These are phyloP conservation scores for Leptinotarsa rubiginosa DNA, from an alignment of 2,888 invertebrate genomes.

Conservation along the genomic window DNA sequence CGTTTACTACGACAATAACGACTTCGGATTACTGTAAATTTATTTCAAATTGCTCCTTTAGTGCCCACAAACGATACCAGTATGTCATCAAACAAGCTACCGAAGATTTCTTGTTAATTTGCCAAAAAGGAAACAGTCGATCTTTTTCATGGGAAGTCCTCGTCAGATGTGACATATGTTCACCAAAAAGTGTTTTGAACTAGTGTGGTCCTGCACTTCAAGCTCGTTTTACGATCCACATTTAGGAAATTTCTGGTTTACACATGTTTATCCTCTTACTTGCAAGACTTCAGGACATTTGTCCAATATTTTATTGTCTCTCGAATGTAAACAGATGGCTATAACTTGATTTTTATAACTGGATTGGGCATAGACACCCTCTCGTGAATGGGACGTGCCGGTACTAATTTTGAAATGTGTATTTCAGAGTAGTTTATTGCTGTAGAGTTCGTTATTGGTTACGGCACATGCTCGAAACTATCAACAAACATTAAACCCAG, in stretches of 20 bases:
- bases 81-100: conserved; percentile 31
- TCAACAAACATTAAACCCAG: conserved; percentile 33
- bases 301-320: conserved; percentile 43
- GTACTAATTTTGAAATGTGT: conserved; percentile 38
- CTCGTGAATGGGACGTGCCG: conserved; percentile 28
- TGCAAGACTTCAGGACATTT: conserved; percentile 35
- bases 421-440: conserved; percentile 41
- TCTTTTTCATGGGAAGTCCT: conserved; percentile 41
- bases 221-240: conserved; percentile 41
- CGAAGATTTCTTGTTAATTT: conserved; percentile 38
- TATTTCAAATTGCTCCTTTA: neutral
- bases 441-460: conserved; percentile 26
- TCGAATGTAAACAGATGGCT: conserved; percentile 41
- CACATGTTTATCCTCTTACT: conserved; percentile 38
- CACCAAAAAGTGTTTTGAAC: conserved; percentile 35
- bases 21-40: too few relatives aligned
- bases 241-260: conserved; percentile 45
- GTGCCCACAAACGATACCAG: conserved; percentile 31
- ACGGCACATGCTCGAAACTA: conserved; percentile 37
- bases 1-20: too few relatives aligned
- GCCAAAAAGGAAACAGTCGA: conserved; percentile 38
- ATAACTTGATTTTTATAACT: conserved; percentile 43
- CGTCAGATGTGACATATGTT: conserved; percentile 42
- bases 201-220: conserved; percentile 40
- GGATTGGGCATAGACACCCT: conserved; percentile 30